A percentile compares a stretch with the other conserved stretches of the same genome.
phyloP scores from a whole-genome alignment of 2,113 vertebrate species.

The Clarias magur region DNA sequence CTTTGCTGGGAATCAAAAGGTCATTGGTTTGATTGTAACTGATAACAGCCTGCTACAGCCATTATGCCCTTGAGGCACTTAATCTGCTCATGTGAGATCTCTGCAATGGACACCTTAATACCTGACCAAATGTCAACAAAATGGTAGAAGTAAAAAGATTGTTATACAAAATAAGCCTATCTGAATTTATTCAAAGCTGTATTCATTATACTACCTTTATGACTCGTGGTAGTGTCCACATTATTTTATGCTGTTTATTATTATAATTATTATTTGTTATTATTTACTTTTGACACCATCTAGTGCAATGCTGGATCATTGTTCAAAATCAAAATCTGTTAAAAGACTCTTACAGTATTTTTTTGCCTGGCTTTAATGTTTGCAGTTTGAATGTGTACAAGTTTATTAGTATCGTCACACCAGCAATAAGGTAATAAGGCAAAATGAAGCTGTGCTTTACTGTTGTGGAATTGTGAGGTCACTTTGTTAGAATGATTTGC shows the following conservation, averaged over 20 bases:
- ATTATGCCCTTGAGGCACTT: slow-evolving; percentile 45
- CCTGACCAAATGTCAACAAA: background rate
- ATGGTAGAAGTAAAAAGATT: background rate
- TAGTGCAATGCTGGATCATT: background rate
- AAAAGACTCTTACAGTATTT: background rate
- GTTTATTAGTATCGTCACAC: background rate
- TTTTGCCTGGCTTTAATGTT: background rate
- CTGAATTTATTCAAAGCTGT: too few species aligned
- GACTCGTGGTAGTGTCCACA: background rate
- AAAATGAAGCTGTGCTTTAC: background rate
- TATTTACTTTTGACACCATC: background rate
- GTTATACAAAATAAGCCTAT: background rate
- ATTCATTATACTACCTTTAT: background rate
- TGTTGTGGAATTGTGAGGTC: background rate
- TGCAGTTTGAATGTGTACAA: background rate
- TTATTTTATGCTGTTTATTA: background rate
- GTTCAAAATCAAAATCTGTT: background rate
- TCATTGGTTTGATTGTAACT: slow-evolving; percentile 38
- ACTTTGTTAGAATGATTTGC: background rate
- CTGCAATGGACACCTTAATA: background rate
- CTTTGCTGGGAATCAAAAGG: slow-evolving; percentile 19
- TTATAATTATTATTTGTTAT: background rate
- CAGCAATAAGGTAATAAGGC: background rate
- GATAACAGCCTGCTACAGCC: slow-evolving; percentile 40
- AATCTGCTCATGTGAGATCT: slow-evolving; percentile 11